phyloP scores from a whole-genome alignment of 2,888 invertebrate genomes.

The Isoperla grammatica region DNA sequence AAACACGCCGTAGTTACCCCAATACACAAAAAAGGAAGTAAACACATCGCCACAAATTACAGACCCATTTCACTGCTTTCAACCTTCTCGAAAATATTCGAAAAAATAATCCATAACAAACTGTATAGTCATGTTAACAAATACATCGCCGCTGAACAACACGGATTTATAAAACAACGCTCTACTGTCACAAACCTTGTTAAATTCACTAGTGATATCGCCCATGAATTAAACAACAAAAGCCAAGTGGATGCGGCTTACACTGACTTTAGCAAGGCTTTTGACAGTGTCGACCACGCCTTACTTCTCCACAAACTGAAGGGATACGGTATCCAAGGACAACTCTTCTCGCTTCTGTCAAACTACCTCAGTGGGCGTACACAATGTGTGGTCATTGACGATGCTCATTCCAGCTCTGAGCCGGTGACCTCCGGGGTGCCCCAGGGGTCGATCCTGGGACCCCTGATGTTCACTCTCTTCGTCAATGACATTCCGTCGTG shows the following conservation, averaged over 20 bases:
- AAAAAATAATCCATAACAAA: not conserved
- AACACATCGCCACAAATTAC: not conserved
- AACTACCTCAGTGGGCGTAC: not conserved
- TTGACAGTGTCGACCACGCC: not conserved
- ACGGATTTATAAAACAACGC: not conserved
- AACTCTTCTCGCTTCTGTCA: not conserved
- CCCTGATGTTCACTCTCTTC: not conserved
- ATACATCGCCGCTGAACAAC: not conserved
- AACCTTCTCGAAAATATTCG: not conserved
- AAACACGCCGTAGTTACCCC: not conserved
- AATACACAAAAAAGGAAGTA: not conserved
- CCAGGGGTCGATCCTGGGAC: not conserved
- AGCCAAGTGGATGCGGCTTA: not conserved
- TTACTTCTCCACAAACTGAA: not conserved
- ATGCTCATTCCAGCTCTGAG: not conserved
- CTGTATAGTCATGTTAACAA: not conserved
- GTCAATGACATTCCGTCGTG: not conserved
- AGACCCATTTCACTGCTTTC: not conserved
- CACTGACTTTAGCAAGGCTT: conserved; percentile 3
- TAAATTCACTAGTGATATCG: not conserved
- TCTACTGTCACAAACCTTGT: not conserved
- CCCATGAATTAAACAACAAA: not conserved
- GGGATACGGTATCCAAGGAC: not conserved
- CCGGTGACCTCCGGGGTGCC: conserved; percentile 1
- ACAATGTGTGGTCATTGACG: not conserved